phyloP scores from a whole-genome alignment of 2,113 vertebrate genomes.

The Seriola rivoliana region DNA sequence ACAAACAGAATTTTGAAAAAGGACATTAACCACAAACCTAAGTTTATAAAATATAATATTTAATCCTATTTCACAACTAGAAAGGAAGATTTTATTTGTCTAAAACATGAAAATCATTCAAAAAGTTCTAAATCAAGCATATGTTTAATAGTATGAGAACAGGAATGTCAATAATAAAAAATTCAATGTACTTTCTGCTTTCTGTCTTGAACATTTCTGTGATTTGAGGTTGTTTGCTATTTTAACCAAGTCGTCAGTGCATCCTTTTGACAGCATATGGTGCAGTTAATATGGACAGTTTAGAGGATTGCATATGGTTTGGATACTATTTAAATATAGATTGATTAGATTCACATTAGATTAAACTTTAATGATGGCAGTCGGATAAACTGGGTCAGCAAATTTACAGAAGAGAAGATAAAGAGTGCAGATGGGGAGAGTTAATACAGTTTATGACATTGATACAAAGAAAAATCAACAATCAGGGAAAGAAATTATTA shows the following conservation, averaged over 20 bases:
- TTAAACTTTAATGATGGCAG: constrained; percentile 53
- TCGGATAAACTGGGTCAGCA: constrained; percentile 54
- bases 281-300: not conserved
- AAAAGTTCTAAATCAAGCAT: not conserved
- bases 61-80: not conserved
- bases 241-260: too few species aligned
- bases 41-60: not conserved
- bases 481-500: not conserved
- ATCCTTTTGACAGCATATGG: not conserved
- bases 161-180: not conserved
- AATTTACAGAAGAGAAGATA: constrained; percentile 18
- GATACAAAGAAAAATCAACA: not conserved
- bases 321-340: constrained; percentile 26
- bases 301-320: constrained; percentile 22
- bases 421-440: constrained; percentile 23
- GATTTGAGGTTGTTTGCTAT: not conserved
- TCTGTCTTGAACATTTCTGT: not conserved
- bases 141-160: not conserved
- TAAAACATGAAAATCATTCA: too few species aligned
- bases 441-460: constrained; percentile 1
- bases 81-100: not conserved
- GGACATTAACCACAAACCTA: not conserved
- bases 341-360: constrained; percentile 44
- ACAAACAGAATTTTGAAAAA: not conserved
- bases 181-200: too few species aligned